These are phyloP conservation scores for Agriotes lineatus DNA, from an alignment of 2,888 invertebrate species.

Conservation along the genomic window DNA sequence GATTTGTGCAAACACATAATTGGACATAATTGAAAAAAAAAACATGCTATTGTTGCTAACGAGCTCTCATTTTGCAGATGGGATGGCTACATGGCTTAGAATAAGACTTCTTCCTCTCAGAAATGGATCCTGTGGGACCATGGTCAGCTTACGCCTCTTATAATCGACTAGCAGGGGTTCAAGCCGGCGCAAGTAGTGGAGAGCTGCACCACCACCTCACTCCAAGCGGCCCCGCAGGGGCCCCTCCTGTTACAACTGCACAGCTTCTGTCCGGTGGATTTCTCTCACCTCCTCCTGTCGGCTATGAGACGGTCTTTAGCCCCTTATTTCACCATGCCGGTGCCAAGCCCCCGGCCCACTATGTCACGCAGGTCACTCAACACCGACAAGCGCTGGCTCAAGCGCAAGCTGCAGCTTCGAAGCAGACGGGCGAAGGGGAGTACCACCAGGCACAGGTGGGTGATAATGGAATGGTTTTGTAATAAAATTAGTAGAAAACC, in stretches of 20 bases:
- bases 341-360: conserved; percentile 69
- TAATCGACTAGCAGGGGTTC: conserved; percentile 82
- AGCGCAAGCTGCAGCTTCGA: conserved; percentile 61
- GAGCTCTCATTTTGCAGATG: conserved; percentile 61
- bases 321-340: conserved; percentile 84
- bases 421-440: conserved; percentile 58
- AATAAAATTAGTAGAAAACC: no score
- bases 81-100: conserved; percentile 61
- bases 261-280: conserved; percentile 79
- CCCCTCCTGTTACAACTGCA: conserved; percentile 76
- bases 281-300: conserved; percentile 80
- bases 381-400: conserved; percentile 76
- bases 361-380: conserved; percentile 70
- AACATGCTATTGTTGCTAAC: no score
- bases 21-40: no score
- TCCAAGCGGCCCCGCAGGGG: conserved; percentile 67
- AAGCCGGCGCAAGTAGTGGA: conserved; percentile 76
- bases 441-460: conserved; percentile 70
- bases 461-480: no score
- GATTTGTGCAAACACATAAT: no score
- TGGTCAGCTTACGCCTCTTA: conserved; percentile 88
- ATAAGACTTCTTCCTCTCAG: conserved; percentile 49
- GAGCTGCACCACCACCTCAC: conserved; percentile 78
- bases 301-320: conserved; percentile 86
- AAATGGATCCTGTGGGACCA: conserved; percentile 91